Conservation (phyloP, 2,888 invertebrate genomes). For the Hypomecis atomaria region DNA sequence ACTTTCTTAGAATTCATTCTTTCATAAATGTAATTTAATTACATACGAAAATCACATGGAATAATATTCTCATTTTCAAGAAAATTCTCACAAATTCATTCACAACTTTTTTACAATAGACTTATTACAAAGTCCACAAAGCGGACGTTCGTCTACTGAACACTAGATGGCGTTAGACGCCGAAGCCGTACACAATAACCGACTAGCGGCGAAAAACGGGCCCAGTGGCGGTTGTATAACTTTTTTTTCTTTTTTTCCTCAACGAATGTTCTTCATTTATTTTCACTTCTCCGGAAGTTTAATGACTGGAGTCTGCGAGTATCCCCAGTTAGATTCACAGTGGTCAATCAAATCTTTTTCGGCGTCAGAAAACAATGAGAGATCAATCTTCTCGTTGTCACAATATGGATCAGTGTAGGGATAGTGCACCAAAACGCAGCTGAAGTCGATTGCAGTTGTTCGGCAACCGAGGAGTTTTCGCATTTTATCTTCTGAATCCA, state of each 20-base stretch:
- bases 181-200: slow-evolving; percentile 53
- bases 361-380: slow-evolving; percentile 82
- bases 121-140: slow-evolving; percentile 27
- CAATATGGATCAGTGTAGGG: slow-evolving; percentile 78
- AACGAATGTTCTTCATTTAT: slow-evolving; percentile 41
- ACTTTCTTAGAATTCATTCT: slow-evolving; percentile 6
- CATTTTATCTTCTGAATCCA: slow-evolving; percentile 82
- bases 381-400: slow-evolving; percentile 72
- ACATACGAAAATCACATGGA: too few species aligned
- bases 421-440: slow-evolving; percentile 84
- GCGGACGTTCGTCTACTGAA: slow-evolving; percentile 46
- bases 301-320: slow-evolving; percentile 86
- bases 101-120: slow-evolving; percentile 28
- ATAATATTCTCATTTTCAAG: not conserved
- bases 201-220: slow-evolving; percentile 27
- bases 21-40: not conserved
- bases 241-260: slow-evolving; percentile 58
- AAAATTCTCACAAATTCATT: slow-evolving; percentile 22
- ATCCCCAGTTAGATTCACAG: slow-evolving; percentile 87
- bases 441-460: slow-evolving; percentile 76
- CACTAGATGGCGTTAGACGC: slow-evolving; percentile 69
- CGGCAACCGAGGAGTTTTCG: slow-evolving; percentile 76
- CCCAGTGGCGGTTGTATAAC: slow-evolving; percentile 28
- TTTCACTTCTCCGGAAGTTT: slow-evolving; percentile 87
- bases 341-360: slow-evolving; percentile 87